Base-by-base conservation (phyloP, 2,797 vertebrate genomes). In the Sebastolobus alascanus region DNA sequence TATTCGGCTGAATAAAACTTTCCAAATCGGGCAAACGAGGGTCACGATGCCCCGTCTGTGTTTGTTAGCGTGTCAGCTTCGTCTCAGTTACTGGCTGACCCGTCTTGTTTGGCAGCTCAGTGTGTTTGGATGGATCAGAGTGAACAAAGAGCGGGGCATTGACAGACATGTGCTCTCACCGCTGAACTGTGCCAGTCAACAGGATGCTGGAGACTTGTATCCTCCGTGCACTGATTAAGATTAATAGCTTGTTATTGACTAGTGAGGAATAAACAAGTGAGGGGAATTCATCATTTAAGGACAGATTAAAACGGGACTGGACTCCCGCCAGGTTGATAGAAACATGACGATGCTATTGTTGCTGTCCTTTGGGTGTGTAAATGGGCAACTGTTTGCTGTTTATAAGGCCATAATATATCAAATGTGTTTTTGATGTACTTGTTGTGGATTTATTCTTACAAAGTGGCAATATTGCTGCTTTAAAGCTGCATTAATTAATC, bases 141-240 rank as follows among this genome's bases (percentile, higher is more conserved):
- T 6, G 55, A 84, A 38, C 31, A 75, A 27, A 83, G 59, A 67
- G 43, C 4, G 2, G 52, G 27, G 50, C 68, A 43, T 22, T 84
- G 81, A 82, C 84, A 70, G 82, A 84, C 75, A 29, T 70, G 68
- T 65, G 77, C 75, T 65, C 63, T 64, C 56, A 75, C 60, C 68
- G 56, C 77, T 59, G 67, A 43, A 65, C 55, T 37, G 66, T 60
- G 73, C 77, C 68, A 56, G 77, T 75, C 79, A 82, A 79, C 82
- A 79, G 80, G 89, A 83, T 66, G 73, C 80, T 67, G 12, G 35
- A 71, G 29, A 56, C 56, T 9, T 86, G 67, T 66, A 66, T 64
- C 79, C 54, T 35, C 64, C 16, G 3, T 64, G 31, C 64, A 29
- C 68, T 87, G 65, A 82, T 73, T 72, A 68, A 75, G 59, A 59